Conservation (phyloP, 1,140 invertebrate genomes). For the Trichomalopsis sarcophagae region DNA sequence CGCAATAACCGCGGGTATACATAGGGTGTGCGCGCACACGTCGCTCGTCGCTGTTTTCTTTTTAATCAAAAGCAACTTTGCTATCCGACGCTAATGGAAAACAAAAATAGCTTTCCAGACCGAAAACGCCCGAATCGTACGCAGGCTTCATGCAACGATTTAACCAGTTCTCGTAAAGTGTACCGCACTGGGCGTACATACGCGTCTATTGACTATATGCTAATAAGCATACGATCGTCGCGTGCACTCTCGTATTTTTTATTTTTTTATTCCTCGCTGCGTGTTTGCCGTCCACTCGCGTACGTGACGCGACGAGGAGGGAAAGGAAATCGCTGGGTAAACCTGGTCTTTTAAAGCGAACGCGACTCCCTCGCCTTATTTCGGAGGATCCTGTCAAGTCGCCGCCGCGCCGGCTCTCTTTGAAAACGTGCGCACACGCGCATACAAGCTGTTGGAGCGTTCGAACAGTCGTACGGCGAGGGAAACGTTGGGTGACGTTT, state of each 20-base stretch:
- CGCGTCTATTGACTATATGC: slow-evolving; percentile 17
- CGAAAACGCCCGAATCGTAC: no score
- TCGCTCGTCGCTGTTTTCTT: no score
- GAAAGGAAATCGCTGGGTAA: neutral
- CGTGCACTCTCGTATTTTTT: neutral
- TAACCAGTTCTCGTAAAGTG: neutral
- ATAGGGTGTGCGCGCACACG: no score
- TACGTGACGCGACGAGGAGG: slow-evolving; percentile 5
- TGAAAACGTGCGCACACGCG: no score
- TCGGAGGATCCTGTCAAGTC: neutral
- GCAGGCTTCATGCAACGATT: neutral
- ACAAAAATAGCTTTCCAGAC: no score
- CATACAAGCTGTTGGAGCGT: no score
- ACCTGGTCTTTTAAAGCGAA: neutral
- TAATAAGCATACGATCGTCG: neutral
- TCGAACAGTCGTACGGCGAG: neutral
- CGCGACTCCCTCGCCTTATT: neutral
- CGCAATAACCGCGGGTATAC: neutral
- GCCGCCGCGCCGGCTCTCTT: neutral
- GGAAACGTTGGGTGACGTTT: neutral
- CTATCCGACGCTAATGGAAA: no score
- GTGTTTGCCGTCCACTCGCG: slow-evolving; percentile 38
- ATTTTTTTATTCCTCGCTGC: neutral
- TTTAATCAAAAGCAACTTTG: no score
- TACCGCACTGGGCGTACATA: no score